A percentile compares a stretch with the other conserved stretches of the same genome.
Conservation (phyloP, 2,888 invertebrate species). For the Pyrochroa serraticornis region DNA sequence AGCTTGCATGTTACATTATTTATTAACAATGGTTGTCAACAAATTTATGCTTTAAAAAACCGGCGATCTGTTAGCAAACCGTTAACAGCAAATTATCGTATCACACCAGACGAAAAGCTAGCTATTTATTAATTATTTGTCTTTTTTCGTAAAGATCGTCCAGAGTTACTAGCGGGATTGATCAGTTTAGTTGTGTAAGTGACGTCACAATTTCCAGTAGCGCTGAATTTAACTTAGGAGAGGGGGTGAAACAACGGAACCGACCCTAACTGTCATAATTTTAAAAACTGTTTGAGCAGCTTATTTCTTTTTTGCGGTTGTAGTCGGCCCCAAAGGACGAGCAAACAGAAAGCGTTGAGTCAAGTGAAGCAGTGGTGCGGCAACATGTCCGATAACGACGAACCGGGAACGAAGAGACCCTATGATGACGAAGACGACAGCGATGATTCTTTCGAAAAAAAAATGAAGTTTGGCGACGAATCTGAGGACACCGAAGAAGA, state of each 20-base stretch:
- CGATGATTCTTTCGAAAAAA: slow-evolving; percentile 55
- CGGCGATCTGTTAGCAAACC: too few relatives aligned
- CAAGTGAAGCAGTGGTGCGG: slow-evolving; percentile 88
- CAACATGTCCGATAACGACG: slow-evolving; percentile 64
- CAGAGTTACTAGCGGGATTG: too few relatives aligned
- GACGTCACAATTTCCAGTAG: too few relatives aligned
- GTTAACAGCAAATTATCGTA: too few relatives aligned
- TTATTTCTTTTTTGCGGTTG: slow-evolving; percentile 23
- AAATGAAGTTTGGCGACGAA: slow-evolving; percentile 53
- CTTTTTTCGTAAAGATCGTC: too few relatives aligned
- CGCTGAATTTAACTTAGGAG: too few relatives aligned
- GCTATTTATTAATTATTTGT: too few relatives aligned
- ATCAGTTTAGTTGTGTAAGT: too few relatives aligned
- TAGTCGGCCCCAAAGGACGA: slow-evolving; percentile 75
- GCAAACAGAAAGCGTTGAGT: slow-evolving; percentile 80
- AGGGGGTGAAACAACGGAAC: background rate
- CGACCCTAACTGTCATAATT: background rate
- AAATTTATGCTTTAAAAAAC: too few relatives aligned
- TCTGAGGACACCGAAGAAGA: slow-evolving; percentile 49
- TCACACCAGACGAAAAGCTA: too few relatives aligned
- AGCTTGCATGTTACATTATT: too few relatives aligned
- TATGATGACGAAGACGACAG: slow-evolving; percentile 43
- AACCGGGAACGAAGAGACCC: slow-evolving; percentile 41
- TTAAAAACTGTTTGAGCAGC: background rate
- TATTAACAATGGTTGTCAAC: too few relatives aligned